Base-by-base conservation (phyloP, 2,797 vertebrate genomes). In the Chelonia mydas region DNA sequence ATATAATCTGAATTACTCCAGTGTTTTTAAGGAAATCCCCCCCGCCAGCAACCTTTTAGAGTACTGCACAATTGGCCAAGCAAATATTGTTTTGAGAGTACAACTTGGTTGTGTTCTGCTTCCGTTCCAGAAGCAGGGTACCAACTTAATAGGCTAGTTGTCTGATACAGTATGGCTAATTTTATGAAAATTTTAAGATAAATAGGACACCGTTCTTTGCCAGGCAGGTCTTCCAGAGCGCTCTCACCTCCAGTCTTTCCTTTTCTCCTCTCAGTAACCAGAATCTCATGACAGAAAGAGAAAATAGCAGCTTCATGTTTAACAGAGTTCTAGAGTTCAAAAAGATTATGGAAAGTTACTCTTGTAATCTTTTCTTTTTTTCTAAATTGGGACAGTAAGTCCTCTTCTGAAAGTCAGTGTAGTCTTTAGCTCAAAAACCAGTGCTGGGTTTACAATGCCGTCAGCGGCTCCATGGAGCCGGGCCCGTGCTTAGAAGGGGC, bases 171-270 rank as follows among this genome's bases (percentile, higher is more conserved):
- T 84, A 79, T 2, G 57, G 28, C 16, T 55, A 54, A 28, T 8
- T 68, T 92, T 88, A 81, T n/a, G 80, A 5, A 8, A 27, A 84
- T 68, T 59, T 72, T 89, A 78, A 93, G 77, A 83, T 49, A 82
- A 81, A 78, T 53, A 3, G 7, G 68, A 15, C 83, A 19, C 86
- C 54, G 81, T 89, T 81, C 68, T 16, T 76, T 84, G 8, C 80
- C 45, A 83, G 23, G 0, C 50, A 77, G 54, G 2, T 79, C 51
- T 86, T 91, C 80, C 50, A 61, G 57, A 80, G 85, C 49, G 19
- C 16, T 86, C 7, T 74, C 84, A 2, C 21, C 27, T 65, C 8
- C 77, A 1, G 85, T 31, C 61, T 92, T 87, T 13, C 81, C 90
- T 89, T 54, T 79, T 79, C 50, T 79, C 31, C 19, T 28, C 15